phyloP scores from a whole-genome alignment of 1,140 invertebrate genomes.

The Diorhabda sublineata region DNA sequence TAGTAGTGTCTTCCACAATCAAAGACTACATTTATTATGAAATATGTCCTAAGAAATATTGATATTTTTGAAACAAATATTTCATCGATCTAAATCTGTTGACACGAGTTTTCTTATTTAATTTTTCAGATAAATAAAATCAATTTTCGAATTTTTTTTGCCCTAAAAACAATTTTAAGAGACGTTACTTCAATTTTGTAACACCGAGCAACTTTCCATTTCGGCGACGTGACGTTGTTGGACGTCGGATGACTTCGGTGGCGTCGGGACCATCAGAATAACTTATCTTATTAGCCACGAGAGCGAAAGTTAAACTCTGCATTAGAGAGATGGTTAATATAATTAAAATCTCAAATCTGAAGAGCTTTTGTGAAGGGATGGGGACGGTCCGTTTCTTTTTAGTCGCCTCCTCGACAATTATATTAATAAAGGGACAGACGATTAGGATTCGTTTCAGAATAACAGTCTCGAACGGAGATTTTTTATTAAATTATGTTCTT shows the following conservation, averaged over 20 bases:
- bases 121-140: too few species aligned
- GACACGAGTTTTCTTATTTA: too few species aligned
- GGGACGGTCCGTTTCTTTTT: not conserved
- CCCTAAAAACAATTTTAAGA: too few species aligned
- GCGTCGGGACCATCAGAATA: not conserved
- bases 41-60: too few species aligned
- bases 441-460: not conserved
- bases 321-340: conserved; percentile 1
- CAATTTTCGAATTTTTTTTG: too few species aligned
- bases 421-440: not conserved
- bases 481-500: conserved; percentile 3
- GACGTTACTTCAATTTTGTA: too few species aligned
- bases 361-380: not conserved
- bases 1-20: too few species aligned
- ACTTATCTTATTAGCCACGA: conserved; percentile 2
- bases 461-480: not conserved
- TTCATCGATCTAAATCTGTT: too few species aligned
- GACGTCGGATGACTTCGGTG: not conserved
- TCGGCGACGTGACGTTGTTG: not conserved
- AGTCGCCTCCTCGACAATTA: conserved; percentile 1
- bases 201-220: not conserved
- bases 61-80: too few species aligned
- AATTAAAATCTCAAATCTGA: conserved; percentile 3
- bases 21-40: too few species aligned
- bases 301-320: conserved; percentile 1